A percentile compares a stretch with the other conserved stretches of the same genome.
Conservation (phyloP, 2,888 invertebrate species). For the Rhagonycha lutea region DNA sequence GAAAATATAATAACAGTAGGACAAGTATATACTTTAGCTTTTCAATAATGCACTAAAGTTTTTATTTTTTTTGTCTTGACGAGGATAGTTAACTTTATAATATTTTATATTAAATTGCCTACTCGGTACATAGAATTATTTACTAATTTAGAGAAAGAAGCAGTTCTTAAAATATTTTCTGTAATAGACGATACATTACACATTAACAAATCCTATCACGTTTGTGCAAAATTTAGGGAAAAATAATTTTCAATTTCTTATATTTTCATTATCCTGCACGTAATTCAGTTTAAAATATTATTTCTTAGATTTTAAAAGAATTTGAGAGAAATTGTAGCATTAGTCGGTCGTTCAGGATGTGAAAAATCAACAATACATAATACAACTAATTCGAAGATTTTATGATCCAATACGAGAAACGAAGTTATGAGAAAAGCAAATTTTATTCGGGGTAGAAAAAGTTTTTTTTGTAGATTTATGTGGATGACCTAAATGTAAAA, state of each 20-base stretch:
- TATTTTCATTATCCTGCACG: slow-evolving; percentile 82
- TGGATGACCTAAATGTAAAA: slow-evolving; percentile 72
- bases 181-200: slow-evolving; percentile 75
- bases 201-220: slow-evolving; percentile 71
- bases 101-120: slow-evolving; percentile 80
- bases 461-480: slow-evolving; percentile 56
- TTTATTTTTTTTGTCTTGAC: slow-evolving; percentile 71
- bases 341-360: slow-evolving; percentile 74
- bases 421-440: slow-evolving; percentile 69
- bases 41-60: not conserved
- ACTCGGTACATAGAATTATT: slow-evolving; percentile 82
- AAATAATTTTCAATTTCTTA: slow-evolving; percentile 73
- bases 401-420: slow-evolving; percentile 69
- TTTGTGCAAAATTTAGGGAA: slow-evolving; percentile 69
- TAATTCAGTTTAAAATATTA: slow-evolving; percentile 49
- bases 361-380: slow-evolving; percentile 51
- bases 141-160: slow-evolving; percentile 77
- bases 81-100: slow-evolving; percentile 73
- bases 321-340: slow-evolving; percentile 72
- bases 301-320: slow-evolving; percentile 63
- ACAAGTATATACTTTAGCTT: not conserved
- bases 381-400: slow-evolving; percentile 66
- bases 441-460: slow-evolving; percentile 50
- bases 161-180: slow-evolving; percentile 75
- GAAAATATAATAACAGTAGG: slow-evolving; percentile 68